phyloP scores from a whole-genome alignment of 1,140 invertebrate genomes.

The Nasonia longicornis region DNA sequence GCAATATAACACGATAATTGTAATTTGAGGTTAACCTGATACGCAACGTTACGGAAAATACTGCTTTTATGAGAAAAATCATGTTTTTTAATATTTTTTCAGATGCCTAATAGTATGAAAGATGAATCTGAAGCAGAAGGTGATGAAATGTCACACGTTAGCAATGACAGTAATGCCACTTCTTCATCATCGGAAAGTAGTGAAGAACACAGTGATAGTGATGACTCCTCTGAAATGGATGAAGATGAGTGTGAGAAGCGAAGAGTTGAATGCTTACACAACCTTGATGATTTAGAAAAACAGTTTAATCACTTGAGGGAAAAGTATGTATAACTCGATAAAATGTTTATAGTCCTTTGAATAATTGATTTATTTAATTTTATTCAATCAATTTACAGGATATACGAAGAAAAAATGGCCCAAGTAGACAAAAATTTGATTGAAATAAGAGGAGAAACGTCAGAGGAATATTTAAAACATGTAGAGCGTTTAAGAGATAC shows the following conservation, averaged over 20 bases:
- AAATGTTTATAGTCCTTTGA: not conserved
- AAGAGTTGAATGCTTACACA: constrained; percentile 85
- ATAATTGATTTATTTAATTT: constrained; percentile 4
- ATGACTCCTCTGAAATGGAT: constrained; percentile 91
- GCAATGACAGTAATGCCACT: constrained; percentile 66
- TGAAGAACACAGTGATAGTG: constrained; percentile 80
- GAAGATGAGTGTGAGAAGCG: constrained; percentile 90
- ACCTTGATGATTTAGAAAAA: constrained; percentile 87
- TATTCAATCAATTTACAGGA: constrained; percentile 63
- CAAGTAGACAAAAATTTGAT: constrained; percentile 87
- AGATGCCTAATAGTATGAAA: constrained; percentile 65
- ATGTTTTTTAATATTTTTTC: constrained; percentile 20
- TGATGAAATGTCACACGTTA: constrained; percentile 68
- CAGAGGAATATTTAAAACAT: constrained; percentile 89
- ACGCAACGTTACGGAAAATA: not conserved
- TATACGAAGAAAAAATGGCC: constrained; percentile 87
- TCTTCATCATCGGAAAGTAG: constrained; percentile 77
- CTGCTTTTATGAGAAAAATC: not conserved
- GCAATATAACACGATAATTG: not conserved
- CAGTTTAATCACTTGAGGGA: constrained; percentile 90
- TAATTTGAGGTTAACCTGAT: not conserved
- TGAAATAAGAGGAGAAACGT: constrained; percentile 86
- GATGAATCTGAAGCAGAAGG: constrained; percentile 67
- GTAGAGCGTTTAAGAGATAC: constrained; percentile 88
- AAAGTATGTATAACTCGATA: constrained; percentile 72